Conservation (phyloP, 2,797 vertebrate genomes). For the Uromys caudimaculatus region DNA sequence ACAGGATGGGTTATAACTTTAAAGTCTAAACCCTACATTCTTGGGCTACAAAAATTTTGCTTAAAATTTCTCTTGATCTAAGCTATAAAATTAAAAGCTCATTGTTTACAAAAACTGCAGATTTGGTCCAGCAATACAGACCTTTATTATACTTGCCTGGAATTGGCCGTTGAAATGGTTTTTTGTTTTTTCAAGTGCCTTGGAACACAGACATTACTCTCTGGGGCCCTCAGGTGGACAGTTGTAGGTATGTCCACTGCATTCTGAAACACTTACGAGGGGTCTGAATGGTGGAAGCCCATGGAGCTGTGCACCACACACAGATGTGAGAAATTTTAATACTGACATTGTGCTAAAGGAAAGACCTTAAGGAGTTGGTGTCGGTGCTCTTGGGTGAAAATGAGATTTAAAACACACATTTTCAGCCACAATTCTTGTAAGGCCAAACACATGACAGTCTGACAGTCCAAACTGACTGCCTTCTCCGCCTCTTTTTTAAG, state of each 20-base stretch:
- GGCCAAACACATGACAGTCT: not conserved
- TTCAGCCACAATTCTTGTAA: not conserved
- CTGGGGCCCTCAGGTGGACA: constrained; percentile 79
- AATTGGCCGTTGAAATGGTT: not conserved
- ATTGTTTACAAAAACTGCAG: not conserved
- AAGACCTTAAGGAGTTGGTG: not conserved
- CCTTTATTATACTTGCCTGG: not conserved
- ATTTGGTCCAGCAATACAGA: not conserved
- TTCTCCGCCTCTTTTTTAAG: too few species aligned
- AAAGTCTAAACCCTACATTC: not conserved
- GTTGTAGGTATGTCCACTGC: not conserved
- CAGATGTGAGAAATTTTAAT: not conserved
- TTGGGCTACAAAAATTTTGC: not conserved
- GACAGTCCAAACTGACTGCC: not conserved
- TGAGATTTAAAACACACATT: not conserved
- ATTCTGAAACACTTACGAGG: not conserved
- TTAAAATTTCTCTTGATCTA: not conserved
- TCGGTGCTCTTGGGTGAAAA: not conserved
- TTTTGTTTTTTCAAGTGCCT: too few species aligned
- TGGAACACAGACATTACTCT: constrained; percentile 47
- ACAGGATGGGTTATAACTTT: not conserved
- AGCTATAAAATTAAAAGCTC: not conserved
- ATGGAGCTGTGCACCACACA: rapidly evolving
- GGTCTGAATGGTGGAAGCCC: not conserved
- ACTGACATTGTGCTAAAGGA: not conserved